phyloP scores from a whole-genome alignment of 2,888 invertebrate species.

The Stenotaenia linearis region DNA sequence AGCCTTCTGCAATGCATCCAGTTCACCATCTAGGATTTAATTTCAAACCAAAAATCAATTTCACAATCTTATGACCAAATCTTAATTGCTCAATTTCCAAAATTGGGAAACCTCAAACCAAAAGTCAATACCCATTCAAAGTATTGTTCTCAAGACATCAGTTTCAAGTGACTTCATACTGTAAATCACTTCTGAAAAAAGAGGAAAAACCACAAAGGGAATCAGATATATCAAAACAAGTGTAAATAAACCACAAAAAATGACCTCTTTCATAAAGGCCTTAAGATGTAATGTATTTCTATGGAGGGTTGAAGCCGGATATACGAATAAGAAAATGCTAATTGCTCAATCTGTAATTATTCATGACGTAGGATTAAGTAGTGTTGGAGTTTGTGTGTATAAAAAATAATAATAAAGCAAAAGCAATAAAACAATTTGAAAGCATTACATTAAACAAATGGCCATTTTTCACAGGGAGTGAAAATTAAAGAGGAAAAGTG shows the following conservation, averaged over 20 bases:
- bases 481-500: neutral
- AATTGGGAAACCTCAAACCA: too few species aligned
- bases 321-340: neutral
- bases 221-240: too few species aligned
- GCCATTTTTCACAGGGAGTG: neutral
- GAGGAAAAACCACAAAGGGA: too few species aligned
- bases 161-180: too few species aligned
- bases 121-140: too few species aligned
- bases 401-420: neutral
- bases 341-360: neutral
- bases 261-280: neutral
- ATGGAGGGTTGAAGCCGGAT: neutral
- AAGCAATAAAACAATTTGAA: neutral
- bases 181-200: neutral
- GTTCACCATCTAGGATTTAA: too few species aligned
- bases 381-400: neutral
- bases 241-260: neutral
- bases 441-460: neutral
- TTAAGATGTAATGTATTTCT: neutral
- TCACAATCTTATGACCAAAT: too few species aligned
- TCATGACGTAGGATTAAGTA: neutral
- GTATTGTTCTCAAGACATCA: too few species aligned
- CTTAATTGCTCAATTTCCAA: too few species aligned
- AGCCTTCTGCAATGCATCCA: too few species aligned
- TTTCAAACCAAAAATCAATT: too few species aligned